Evolutionary conservation across 2,113 vertebrate species (phyloP), one percentile per base, ranked within the genome.

Genomic region (Corvus cornix): DNA sequence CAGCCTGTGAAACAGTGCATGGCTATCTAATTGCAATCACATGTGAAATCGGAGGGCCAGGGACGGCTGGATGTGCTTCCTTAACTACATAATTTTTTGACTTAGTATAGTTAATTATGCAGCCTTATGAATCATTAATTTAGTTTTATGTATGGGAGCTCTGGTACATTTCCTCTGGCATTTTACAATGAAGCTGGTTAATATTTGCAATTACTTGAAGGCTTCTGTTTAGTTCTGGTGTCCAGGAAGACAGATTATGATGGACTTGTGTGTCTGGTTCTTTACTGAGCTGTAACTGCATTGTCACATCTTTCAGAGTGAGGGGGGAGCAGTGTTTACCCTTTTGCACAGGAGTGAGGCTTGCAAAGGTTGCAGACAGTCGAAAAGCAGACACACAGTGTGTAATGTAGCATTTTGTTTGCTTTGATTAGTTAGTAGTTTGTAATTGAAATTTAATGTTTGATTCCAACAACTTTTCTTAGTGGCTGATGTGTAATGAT

Each of bases 91-190:
- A 2, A 30, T 74, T 92, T 93, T 95, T 91, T 83, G 16, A 83
- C n/a, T 92, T 77, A 74, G 79, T 83, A 43, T 83, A 75, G 53
- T 69, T 90, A 92, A 94, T 93, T 80, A 90, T 49, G 53, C 59
- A 86, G 63, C 63, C 72, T 90, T 83, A 88, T 55, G 59, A 92
- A 88, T 94, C 75, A 95, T 91, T 92, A 81, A 69, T 94, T 92
- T 43, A 69, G 37, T 94, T 88, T 92, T 84, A 62, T 66, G 74
- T 85, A 94, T 33, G 55, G 62, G 59, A 84, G 27, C 55, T 86
- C 37, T 86, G 67, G 66, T 92, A 79, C 19, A 28, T 92, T 94
- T 95, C 82, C 70, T 95, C 55, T 69, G 72, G 72, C 59, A 43
- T 86, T 92, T 89, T 77, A 52, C 73, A 75, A 55, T 56, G 63